phyloP scores from a whole-genome alignment of 2,888 invertebrate genomes.

The Drosophila subsilvestris region DNA sequence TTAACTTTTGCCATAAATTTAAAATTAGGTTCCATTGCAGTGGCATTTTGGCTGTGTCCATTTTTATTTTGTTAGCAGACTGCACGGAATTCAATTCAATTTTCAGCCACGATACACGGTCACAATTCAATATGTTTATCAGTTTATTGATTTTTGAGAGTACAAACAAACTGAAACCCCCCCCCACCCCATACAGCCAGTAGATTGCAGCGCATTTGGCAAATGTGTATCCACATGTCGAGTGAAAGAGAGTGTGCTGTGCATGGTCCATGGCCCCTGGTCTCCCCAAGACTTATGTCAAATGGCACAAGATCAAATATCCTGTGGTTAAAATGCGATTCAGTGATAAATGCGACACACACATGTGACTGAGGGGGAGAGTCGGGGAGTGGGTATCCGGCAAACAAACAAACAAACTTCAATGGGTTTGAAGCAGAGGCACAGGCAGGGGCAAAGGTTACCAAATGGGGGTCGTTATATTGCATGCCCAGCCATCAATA shows the following conservation, averaged over 20 bases:
- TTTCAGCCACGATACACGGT: conserved; percentile 33
- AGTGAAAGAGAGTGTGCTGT: neutral
- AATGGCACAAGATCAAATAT: conserved; percentile 79
- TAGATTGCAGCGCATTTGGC: conserved; percentile 33
- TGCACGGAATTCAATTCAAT: conserved; percentile 52
- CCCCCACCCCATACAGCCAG: conserved; percentile 5
- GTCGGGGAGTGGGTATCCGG: neutral
- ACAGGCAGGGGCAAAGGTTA: conserved; percentile 19
- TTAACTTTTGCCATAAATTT: conserved; percentile 51
- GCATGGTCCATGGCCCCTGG: neutral
- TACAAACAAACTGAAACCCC: conserved; percentile 36
- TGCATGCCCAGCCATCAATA: conserved; percentile 55
- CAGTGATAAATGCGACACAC: conserved; percentile 74
- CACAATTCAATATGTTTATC: conserved; percentile 66
- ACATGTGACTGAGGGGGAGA: conserved; percentile 21
- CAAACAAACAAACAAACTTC: conserved; percentile 21
- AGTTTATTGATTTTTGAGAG: conserved; percentile 71
- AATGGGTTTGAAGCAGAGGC: neutral
- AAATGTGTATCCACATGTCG: conserved; percentile 58
- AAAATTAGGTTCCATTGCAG: conserved; percentile 46
- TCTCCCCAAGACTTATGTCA: conserved; percentile 64
- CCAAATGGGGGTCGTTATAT: conserved; percentile 46
- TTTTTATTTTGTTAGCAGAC: conserved; percentile 21
- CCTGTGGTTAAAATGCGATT: conserved; percentile 78
- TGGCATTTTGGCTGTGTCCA: conserved; percentile 6